These are phyloP conservation scores for Hafferia zeledoni DNA, from an alignment of 2,797 vertebrate species.

Conservation along the genomic window DNA sequence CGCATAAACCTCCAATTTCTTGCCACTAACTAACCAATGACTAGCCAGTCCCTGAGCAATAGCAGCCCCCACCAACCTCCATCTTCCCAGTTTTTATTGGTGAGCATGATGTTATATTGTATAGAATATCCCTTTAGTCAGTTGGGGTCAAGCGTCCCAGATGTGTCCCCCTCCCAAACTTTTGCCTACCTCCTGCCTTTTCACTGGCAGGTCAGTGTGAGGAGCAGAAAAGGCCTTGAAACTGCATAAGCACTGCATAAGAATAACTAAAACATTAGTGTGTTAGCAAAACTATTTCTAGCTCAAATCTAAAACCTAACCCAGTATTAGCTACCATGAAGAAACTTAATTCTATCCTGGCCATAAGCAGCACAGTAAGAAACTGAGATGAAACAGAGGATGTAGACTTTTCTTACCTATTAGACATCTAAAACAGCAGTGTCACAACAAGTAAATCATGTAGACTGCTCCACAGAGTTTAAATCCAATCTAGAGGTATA, in stretches of 20 bases:
- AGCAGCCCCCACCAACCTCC: fast-evolving
- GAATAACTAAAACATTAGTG: not conserved
- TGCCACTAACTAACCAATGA: fast-evolving
- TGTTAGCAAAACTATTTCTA: not conserved
- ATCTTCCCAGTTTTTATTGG: not conserved
- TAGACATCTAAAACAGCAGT: not conserved
- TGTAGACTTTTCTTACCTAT: not conserved
- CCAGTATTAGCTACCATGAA: not conserved
- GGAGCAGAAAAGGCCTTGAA: not conserved
- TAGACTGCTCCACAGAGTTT: not conserved
- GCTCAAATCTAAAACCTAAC: not conserved
- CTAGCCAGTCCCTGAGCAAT: not conserved
- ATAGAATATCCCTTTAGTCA: not conserved
- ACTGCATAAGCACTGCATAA: not conserved
- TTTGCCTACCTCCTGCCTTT: not conserved
- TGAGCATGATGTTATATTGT: not conserved
- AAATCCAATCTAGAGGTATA: not conserved
- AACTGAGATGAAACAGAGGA: not conserved
- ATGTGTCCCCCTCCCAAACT: not conserved
- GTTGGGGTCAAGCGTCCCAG: not conserved
- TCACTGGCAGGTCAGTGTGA: not conserved
- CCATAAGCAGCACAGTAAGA: not conserved
- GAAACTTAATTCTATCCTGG: not conserved
- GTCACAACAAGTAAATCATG: not conserved
- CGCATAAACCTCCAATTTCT: not conserved